Conservation (phyloP, 2,113 vertebrate genomes). For the Mormyrus iriodes region DNA sequence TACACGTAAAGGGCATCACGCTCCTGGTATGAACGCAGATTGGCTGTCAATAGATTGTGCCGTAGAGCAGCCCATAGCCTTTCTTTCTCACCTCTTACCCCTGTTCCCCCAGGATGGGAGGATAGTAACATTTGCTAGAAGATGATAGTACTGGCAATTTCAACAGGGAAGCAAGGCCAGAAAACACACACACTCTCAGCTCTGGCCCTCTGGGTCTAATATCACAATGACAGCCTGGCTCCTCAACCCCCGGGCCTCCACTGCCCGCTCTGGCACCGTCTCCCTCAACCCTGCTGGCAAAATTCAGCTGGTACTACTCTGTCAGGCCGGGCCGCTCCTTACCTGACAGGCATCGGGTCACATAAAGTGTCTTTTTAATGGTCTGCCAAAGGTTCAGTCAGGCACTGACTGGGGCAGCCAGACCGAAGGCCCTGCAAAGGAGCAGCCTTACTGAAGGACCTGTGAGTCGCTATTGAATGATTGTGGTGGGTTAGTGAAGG, state of each 20-base stretch:
- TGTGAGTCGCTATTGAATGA: not conserved
- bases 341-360: not conserved
- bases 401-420: not conserved
- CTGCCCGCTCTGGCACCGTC: not conserved
- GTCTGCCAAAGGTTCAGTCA: not conserved
- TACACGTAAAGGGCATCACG: not conserved
- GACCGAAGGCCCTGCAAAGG: not conserved
- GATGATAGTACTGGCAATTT: slow-evolving; percentile 5
- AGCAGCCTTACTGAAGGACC: not conserved
- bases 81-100: not conserved
- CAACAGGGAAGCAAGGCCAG: not conserved
- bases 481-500: not conserved
- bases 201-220: not conserved
- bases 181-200: not conserved
- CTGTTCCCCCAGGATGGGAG: not conserved
- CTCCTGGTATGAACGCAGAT: not conserved
- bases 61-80: not conserved
- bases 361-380: not conserved
- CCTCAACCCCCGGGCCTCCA: not conserved
- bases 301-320: not conserved
- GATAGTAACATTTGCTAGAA: slow-evolving; percentile 34
- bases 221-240: not conserved
- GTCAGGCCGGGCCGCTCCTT: not conserved
- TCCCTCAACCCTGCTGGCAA: not conserved
- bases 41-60: not conserved